phyloP scores from a whole-genome alignment of 2,888 invertebrate species.

The Cheilosia pagana region DNA sequence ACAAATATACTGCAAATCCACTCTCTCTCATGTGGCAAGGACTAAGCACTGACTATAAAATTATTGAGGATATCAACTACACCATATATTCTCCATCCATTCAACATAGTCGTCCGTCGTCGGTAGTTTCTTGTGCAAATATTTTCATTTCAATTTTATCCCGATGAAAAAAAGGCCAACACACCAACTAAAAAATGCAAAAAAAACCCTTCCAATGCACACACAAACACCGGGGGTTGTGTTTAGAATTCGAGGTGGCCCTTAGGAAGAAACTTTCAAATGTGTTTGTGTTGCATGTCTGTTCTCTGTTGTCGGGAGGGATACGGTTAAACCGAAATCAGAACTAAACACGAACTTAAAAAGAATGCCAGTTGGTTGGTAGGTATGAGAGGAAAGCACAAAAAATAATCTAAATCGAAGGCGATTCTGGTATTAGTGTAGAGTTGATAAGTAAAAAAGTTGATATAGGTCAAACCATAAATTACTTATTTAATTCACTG shows the following conservation, averaged over 20 bases:
- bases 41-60: constrained; percentile 13
- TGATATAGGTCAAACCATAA: constrained; percentile 74
- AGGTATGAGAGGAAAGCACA: background rate
- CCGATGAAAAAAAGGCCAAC: constrained; percentile 44
- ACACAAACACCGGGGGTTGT: constrained; percentile 5
- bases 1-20: constrained; percentile 20
- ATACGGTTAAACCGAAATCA: constrained; percentile 52
- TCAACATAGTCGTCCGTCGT: constrained; percentile 14
- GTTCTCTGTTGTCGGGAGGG: constrained; percentile 38
- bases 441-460: constrained; percentile 34
- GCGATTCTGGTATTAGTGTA: constrained; percentile 13
- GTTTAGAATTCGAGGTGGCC: constrained; percentile 9
- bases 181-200: background rate
- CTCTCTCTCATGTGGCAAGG: constrained; percentile 29
- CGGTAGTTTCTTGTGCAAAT: constrained; percentile 56
- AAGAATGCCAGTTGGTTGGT: background rate
- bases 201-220: background rate
- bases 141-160: constrained; percentile 69
- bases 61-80: constrained; percentile 42
- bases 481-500: constrained; percentile 73
- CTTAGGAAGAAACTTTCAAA: constrained; percentile 28
- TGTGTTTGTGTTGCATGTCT: constrained; percentile 67
- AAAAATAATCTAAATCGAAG: constrained; percentile 11
- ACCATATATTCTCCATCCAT: constrained; percentile 15
- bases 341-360: constrained; percentile 57